phyloP scores from a whole-genome alignment of 2,113 vertebrate species.

The Asarcornis scutulata region DNA sequence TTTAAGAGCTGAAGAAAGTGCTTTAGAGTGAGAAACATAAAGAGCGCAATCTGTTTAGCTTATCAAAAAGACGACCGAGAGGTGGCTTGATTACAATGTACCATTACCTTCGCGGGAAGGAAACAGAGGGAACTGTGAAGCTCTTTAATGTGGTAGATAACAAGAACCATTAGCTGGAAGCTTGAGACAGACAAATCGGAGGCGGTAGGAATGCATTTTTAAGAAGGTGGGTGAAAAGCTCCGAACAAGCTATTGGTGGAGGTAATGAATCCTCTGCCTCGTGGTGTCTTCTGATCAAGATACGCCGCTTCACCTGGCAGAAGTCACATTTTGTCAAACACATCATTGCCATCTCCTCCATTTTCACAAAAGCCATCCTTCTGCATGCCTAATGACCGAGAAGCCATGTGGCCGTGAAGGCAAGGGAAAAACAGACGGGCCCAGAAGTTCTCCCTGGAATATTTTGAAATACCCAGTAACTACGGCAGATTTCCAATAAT shows the following conservation, averaged over 20 bases:
- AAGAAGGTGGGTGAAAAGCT: not conserved
- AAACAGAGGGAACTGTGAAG: not conserved
- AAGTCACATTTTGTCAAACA: not conserved
- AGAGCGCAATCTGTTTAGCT: not conserved
- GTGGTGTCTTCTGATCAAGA: not conserved
- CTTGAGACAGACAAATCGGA: not conserved
- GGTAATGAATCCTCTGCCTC: not conserved
- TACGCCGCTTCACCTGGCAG: not conserved
- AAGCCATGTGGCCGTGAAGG: not conserved
- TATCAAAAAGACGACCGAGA: not conserved
- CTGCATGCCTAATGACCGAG: not conserved
- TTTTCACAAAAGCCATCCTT: not conserved
- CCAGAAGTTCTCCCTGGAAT: not conserved
- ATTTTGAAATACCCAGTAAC: slow-evolving; percentile 3
- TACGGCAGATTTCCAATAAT: not conserved
- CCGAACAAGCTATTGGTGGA: not conserved
- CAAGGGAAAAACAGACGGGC: not conserved
- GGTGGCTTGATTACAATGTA: not conserved
- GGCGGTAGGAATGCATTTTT: not conserved
- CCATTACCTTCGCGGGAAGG: not conserved
- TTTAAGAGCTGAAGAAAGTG: not conserved
- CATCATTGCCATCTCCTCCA: not conserved
- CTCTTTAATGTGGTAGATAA: not conserved
- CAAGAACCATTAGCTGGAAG: not conserved
- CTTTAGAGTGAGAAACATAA: not conserved